Conservation (phyloP, 2,797 vertebrate genomes). For the Oryzias sinensis region DNA sequence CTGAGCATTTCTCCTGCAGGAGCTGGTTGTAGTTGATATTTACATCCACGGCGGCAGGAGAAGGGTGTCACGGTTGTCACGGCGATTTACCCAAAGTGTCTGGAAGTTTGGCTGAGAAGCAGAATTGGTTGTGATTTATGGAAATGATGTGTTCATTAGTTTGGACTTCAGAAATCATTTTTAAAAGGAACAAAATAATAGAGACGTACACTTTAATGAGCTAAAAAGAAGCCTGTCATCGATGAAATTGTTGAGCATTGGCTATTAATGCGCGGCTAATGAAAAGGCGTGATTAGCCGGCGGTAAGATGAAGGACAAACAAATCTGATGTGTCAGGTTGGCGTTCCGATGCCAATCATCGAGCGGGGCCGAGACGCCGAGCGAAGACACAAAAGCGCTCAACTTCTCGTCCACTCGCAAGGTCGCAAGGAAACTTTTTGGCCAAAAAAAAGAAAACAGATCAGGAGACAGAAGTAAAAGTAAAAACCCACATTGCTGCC, state of each 20-base stretch:
- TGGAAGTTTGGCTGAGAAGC: background rate
- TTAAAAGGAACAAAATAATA: constrained; percentile 57
- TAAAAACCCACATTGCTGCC: constrained; percentile 7
- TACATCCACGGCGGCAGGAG: background rate
- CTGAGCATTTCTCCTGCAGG: constrained; percentile 13
- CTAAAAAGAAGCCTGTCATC: constrained; percentile 61
- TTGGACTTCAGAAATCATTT: constrained; percentile 67
- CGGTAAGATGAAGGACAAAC: constrained; percentile 45
- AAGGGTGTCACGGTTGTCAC: background rate
- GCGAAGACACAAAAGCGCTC: background rate
- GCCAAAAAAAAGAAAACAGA: background rate
- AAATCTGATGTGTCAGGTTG: constrained; percentile 54
- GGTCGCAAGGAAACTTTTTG: constrained; percentile 7
- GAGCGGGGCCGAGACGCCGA: constrained; percentile 13
- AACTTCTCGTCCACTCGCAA: background rate
- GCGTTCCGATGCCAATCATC: constrained; percentile 35
- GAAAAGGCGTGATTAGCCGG: constrained; percentile 57
- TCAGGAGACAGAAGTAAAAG: background rate
- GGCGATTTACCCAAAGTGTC: constrained; percentile 20
- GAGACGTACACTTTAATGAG: constrained; percentile 58
- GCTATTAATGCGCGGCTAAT: constrained; percentile 54
- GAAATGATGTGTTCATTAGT: constrained; percentile 55
- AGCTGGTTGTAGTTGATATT: constrained; percentile 2
- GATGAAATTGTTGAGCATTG: constrained; percentile 63
- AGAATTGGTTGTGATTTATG: constrained; percentile 59